phyloP scores from a whole-genome alignment of 2,113 vertebrate species.

The Nothocercus julius region DNA sequence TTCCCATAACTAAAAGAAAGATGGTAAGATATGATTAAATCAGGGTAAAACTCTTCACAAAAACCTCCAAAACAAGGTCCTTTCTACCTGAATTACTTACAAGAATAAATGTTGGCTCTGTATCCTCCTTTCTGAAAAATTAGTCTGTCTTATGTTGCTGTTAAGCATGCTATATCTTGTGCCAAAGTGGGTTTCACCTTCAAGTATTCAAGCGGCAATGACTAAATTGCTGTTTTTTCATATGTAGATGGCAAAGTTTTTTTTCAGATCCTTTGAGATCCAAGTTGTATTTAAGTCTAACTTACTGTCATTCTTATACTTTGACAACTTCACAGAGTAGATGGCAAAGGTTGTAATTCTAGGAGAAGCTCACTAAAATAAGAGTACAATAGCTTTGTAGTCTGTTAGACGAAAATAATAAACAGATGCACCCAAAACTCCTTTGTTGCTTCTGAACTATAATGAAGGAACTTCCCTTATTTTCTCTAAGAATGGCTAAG shows the following conservation, averaged over 20 bases:
- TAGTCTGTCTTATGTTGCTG: background rate
- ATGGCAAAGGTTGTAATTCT: background rate
- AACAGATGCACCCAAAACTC: background rate
- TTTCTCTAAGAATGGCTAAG: slow-evolving; percentile 7
- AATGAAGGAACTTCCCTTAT: background rate
- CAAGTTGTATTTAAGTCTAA: background rate
- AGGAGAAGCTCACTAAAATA: background rate
- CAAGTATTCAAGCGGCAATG: background rate
- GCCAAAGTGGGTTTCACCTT: background rate
- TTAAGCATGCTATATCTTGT: accelerated
- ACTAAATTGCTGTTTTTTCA: background rate
- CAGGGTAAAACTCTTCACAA: slow-evolving; percentile 3
- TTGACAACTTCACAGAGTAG: background rate
- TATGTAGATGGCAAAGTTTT: background rate
- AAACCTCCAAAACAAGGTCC: slow-evolving; percentile 19
- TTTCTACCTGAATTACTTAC: slow-evolving; percentile 41
- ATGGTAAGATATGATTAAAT: background rate
- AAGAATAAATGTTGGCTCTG: slow-evolving; percentile 12
- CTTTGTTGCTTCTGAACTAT: slow-evolving; percentile 16
- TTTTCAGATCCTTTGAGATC: background rate
- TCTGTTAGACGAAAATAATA: background rate
- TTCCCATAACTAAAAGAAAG: background rate
- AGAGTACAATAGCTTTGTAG: background rate
- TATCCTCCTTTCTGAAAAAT: slow-evolving; percentile 27
- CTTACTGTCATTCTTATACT: background rate